Evolutionary conservation across 2,797 vertebrate species (phyloP).

Genomic region (Cottoperca gobio): DNA sequence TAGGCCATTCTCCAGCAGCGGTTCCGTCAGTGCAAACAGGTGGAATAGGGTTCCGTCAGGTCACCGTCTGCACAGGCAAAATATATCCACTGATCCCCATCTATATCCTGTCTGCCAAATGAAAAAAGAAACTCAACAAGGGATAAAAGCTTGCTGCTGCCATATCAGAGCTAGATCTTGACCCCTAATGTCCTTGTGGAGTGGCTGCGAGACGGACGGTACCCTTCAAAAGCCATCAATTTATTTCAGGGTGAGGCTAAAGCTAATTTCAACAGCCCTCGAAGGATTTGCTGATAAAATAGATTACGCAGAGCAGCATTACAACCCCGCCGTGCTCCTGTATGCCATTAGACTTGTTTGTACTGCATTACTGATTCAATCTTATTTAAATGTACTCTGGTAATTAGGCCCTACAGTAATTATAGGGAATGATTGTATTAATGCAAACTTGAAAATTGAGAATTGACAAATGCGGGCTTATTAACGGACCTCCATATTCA

Average conservation of each 20-base stretch:
- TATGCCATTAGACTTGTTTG: conserved; percentile 69
- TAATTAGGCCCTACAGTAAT: conserved; percentile 74
- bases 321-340: conserved; percentile 50
- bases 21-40: conserved; percentile 73
- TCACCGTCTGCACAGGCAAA: conserved; percentile 62
- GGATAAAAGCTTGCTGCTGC: conserved; percentile 57
- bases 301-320: conserved; percentile 57
- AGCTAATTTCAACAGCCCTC: conserved; percentile 73
- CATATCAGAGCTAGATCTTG: conserved; percentile 67
- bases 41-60: conserved; percentile 68
- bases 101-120: conserved; percentile 57
- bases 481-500: conserved; percentile 59
- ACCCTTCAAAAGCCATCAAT: conserved; percentile 67
- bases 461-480: conserved; percentile 66
- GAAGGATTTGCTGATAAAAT: conserved; percentile 68
- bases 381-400: conserved; percentile 65
- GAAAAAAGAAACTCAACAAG: conserved; percentile 23
- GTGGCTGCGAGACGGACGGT: conserved; percentile 47
- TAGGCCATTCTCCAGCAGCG: conserved; percentile 59
- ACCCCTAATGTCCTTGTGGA: conserved; percentile 67
- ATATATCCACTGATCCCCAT: conserved; percentile 59
- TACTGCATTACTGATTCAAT: conserved; percentile 63
- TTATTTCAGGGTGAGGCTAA: conserved; percentile 60
- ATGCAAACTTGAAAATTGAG: conserved; percentile 63
- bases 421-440: conserved; percentile 66